Evolutionary conservation across 2,888 invertebrate species (phyloP).

Genomic region (Junonia oenone): DNA sequence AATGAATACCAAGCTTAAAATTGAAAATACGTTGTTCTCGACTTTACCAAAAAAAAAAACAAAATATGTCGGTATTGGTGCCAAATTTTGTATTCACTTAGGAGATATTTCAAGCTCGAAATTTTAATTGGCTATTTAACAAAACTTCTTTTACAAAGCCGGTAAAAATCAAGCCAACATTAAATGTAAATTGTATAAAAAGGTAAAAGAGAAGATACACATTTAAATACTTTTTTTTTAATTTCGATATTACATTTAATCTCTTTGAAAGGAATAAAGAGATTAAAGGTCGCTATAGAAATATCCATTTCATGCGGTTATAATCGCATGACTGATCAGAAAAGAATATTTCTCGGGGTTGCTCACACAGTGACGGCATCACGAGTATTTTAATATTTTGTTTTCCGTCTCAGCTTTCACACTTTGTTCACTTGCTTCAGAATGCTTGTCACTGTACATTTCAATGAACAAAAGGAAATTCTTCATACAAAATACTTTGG

Average conservation of each 20-base stretch:
- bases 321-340: conserved; percentile 26
- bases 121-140: too few species aligned
- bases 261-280: conserved; percentile 8
- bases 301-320: conserved; percentile 25
- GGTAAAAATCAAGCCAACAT: too few species aligned
- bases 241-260: background rate
- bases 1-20: too few species aligned
- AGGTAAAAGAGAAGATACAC: too few species aligned
- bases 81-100: too few species aligned
- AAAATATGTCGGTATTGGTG: too few species aligned
- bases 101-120: too few species aligned
- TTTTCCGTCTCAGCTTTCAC: conserved; percentile 23
- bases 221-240: too few species aligned
- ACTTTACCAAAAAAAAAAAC: too few species aligned
- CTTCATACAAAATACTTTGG: conserved; percentile 16
- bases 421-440: conserved; percentile 25
- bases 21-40: too few species aligned
- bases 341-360: conserved; percentile 18
- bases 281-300: conserved; percentile 15
- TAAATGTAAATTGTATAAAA: too few species aligned
- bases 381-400: conserved; percentile 25
- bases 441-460: conserved; percentile 24
- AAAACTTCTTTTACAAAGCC: too few species aligned
- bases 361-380: conserved; percentile 14
- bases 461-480: conserved; percentile 19